Evolutionary conservation across 2,888 invertebrate species (phyloP).

Genomic region (Rhagium mordax): DNA sequence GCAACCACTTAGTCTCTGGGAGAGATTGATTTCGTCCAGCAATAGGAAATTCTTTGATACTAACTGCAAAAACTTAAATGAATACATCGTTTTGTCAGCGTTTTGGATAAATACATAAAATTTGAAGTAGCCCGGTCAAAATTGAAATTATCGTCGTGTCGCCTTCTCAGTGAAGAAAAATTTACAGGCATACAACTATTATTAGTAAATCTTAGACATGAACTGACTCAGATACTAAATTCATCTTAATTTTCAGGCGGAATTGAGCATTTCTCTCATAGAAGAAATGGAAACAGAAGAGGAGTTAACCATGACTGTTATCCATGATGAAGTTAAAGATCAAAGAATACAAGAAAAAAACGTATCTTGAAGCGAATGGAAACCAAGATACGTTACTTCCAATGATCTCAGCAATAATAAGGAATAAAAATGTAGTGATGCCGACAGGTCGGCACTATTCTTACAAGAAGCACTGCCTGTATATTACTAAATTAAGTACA

Average conservation of each 20-base stretch:
- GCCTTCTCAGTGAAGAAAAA: no score
- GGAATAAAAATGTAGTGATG: conserved; percentile 37
- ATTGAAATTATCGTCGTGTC: no score
- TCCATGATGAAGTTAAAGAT: conserved; percentile 49
- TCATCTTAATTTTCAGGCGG: conserved; percentile 61
- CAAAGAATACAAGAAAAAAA: conserved; percentile 33
- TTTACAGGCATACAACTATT: no score
- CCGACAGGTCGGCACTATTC: conserved; percentile 35
- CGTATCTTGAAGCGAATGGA: conserved; percentile 14
- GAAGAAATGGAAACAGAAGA: conserved; percentile 61
- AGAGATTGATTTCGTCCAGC: no score
- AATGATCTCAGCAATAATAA: conserved; percentile 63
- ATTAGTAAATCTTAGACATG: no score
- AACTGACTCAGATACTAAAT: neutral
- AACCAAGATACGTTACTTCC: conserved; percentile 38
- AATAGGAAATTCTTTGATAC: no score
- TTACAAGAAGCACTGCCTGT: conserved; percentile 60
- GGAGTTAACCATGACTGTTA: conserved; percentile 52
- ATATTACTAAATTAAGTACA: conserved; percentile 50
- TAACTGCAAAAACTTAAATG: no score
- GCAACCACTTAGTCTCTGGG: no score
- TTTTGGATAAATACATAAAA: no score
- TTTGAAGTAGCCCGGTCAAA: no score
- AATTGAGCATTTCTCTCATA: conserved; percentile 65
- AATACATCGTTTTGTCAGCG: no score